Evolutionary conservation across 2,797 vertebrate species (phyloP).

Genomic region (Channa striata): DNA sequence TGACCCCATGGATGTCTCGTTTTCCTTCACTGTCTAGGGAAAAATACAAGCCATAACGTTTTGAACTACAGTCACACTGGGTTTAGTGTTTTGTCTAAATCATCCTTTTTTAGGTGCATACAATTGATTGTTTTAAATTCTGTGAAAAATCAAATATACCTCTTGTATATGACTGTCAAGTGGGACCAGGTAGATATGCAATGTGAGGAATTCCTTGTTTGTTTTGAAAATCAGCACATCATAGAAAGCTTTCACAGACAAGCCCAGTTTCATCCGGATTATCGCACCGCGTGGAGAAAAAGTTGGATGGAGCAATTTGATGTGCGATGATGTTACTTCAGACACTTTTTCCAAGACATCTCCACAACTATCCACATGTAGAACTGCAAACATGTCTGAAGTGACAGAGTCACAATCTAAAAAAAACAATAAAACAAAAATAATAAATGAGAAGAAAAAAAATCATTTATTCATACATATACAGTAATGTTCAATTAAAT

Average conservation of each 20-base stretch:
- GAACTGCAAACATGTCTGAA: constrained; percentile 41
- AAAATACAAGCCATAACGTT: too few species aligned
- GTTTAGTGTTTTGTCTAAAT: too few species aligned
- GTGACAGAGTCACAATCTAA: constrained; percentile 14
- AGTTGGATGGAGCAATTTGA: background rate
- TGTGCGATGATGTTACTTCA: background rate
- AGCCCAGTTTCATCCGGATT: background rate
- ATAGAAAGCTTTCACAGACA: constrained; percentile 21
- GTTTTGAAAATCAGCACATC: constrained; percentile 45
- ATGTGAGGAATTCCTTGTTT: constrained; percentile 12
- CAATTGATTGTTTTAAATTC: too few species aligned
- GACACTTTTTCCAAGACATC: constrained; percentile 29
- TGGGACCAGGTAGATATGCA: constrained; percentile 51
- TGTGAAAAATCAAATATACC: constrained; percentile 10
- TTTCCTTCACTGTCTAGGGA: constrained; percentile 34
- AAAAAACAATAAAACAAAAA: too few species aligned
- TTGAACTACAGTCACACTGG: too few species aligned
- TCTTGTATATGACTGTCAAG: constrained; percentile 21
- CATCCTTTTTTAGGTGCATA: too few species aligned
- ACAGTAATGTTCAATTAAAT: too few species aligned
- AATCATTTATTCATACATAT: too few species aligned
- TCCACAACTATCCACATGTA: constrained; percentile 30
- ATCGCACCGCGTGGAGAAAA: constrained; percentile 40
- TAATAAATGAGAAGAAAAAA: too few species aligned
- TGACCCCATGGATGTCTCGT: background rate